Evolutionary conservation across 2,113 vertebrate genomes (phyloP).

Genomic region (Hippolais icterina): DNA sequence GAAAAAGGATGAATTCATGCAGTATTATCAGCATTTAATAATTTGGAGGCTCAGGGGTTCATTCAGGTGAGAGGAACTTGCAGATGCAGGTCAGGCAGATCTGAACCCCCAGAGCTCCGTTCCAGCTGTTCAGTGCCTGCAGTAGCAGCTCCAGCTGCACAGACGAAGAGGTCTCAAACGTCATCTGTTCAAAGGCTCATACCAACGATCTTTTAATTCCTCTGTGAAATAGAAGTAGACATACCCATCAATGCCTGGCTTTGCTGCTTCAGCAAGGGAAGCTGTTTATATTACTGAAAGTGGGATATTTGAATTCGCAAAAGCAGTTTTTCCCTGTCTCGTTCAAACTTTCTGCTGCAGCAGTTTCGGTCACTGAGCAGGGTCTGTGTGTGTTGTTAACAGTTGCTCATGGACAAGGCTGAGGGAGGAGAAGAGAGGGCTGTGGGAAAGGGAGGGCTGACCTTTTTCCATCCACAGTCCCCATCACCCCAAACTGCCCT

Average conservation of each 20-base stretch:
- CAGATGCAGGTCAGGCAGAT: background rate
- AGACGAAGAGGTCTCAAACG: rapidly evolving
- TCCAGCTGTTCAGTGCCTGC: background rate
- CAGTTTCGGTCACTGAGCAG: background rate
- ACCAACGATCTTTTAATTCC: constrained; percentile 26
- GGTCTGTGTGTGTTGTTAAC: background rate
- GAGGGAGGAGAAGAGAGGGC: background rate
- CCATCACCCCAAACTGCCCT: background rate
- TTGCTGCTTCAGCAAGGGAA: constrained; percentile 40
- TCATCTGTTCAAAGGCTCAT: background rate
- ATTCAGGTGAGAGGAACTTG: background rate
- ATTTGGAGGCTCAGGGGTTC: background rate
- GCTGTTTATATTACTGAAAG: constrained; percentile 16
- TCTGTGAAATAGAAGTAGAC: constrained; percentile 22
- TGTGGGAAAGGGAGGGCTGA: background rate
- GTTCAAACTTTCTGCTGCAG: background rate
- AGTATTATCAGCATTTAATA: background rate
- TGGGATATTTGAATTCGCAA: background rate
- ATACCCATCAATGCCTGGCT: background rate
- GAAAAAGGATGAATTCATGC: background rate
- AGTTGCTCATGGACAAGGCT: background rate
- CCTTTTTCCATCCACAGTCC: background rate
- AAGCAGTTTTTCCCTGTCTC: background rate
- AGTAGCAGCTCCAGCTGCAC: background rate
- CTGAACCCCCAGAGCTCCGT: background rate